Percentiles rank a stretch among this genome's conserved stretches.
phyloP scores from a whole-genome alignment of 2,888 invertebrate species.

The Acleris literana region DNA sequence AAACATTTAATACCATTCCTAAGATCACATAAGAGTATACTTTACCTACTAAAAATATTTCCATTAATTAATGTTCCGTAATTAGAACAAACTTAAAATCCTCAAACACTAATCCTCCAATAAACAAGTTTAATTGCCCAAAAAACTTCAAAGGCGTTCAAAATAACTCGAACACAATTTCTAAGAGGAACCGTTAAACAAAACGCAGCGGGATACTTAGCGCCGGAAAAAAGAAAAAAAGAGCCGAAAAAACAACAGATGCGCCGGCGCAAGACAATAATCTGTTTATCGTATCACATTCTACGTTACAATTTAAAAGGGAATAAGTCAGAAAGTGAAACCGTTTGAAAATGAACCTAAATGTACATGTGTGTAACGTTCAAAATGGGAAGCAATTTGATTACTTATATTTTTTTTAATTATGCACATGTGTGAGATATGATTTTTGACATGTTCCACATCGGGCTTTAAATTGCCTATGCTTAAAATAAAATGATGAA shows the following conservation, averaged over 20 bases:
- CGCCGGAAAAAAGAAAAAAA: constrained; percentile 32
- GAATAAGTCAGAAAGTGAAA: too few relatives aligned
- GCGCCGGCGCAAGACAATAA: constrained; percentile 54
- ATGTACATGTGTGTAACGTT: too few relatives aligned
- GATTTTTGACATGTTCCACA: constrained; percentile 39
- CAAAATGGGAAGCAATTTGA: too few relatives aligned
- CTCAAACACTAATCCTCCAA: constrained; percentile 15
- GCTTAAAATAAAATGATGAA: background rate
- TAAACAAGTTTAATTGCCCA: constrained; percentile 30
- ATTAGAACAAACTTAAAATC: constrained; percentile 18
- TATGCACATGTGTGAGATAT: constrained; percentile 43
- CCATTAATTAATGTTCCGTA: background rate
- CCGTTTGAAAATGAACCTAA: too few relatives aligned
- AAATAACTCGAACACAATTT: constrained; percentile 28
- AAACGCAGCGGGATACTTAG: constrained; percentile 36
- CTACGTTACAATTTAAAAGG: too few relatives aligned
- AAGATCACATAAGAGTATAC: background rate
- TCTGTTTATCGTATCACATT: constrained; percentile 59
- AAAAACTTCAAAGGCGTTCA: constrained; percentile 33
- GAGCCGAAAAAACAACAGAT: constrained; percentile 47
- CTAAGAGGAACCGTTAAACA: constrained; percentile 24
- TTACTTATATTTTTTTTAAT: too few relatives aligned
- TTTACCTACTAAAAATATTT: background rate
- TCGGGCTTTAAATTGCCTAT: constrained; percentile 8
- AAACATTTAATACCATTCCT: background rate